Evolutionary conservation across 2,888 invertebrate genomes (phyloP), one percentile per base, ranked within the genome.

Genomic region (Pardosa pseudoannulata): DNA sequence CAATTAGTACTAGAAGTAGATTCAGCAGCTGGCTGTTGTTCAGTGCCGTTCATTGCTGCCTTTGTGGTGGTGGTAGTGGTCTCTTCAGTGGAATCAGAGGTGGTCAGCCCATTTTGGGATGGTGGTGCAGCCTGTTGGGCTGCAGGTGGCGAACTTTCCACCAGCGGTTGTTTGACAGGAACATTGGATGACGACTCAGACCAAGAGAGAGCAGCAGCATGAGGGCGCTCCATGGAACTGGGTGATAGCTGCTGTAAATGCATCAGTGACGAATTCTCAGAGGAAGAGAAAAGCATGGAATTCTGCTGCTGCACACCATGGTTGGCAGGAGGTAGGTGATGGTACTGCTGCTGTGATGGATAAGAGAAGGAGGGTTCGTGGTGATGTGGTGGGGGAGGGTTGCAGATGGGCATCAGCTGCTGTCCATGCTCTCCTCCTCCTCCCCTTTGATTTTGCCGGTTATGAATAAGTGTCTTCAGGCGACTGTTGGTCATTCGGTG

Each of bases 401-500:
- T 79, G 64, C 73, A 78, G 28, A 88, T 79, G 27, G 88, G 82
- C 31, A 87, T 76, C 16, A 87, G 39, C 65, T 86, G 87, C 65
- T 86, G 87, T 19, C 75, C 71, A 79, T 83, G 83, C 31, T 89
- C 88, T n/a, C n/a, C n/a, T n/a, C n/a, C n/a, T n/a, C n/a, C n/a
- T n/a, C n/a, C n/a, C 80, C 89, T 89, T 71, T 89, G 89, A 64
- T 72, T 89, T 82, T 89, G 88, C 46, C 89, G 72, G 70, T 85
- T 89, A 46, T 89, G 89, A n/a, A 89, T 89, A 19, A 89, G 65
- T 46, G 88, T 87, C 32, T 89, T 89, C 50, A 89, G 74, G 32
- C 89, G 87, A 79, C 73, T 86, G 71, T 89, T 89, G 71, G 88
- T 89, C 87, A 89, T 87, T 62, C 89, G 89, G 85, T 89, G 89